These are phyloP conservation scores for Peromyscus eremicus DNA, from an alignment of 2,797 vertebrate genomes.

Conservation along the genomic window DNA sequence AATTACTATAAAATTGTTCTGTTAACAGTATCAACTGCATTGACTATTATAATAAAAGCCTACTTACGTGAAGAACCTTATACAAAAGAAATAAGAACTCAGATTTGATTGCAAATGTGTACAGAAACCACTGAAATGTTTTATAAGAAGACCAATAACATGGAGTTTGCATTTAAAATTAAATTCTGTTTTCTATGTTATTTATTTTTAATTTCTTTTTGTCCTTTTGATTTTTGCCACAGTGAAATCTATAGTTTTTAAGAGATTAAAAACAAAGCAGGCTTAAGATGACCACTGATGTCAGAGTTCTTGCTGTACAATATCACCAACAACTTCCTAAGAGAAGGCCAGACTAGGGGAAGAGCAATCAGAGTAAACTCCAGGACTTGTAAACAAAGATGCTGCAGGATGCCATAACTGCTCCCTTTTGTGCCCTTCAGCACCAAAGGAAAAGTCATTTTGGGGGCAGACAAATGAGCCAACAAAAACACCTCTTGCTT, in stretches of 20 bases:
- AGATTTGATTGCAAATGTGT: neutral
- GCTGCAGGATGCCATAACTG: neutral
- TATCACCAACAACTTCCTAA: neutral
- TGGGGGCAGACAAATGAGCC: slow-evolving; percentile 23
- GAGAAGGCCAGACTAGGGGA: neutral
- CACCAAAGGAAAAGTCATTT: slow-evolving; percentile 38
- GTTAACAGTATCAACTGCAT: neutral
- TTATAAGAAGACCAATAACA: neutral
- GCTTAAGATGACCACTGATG: neutral
- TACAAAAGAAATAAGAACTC: neutral
- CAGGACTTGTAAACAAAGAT: neutral
- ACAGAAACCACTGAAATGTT: neutral
- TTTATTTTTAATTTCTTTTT: neutral
- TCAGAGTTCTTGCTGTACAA: neutral
- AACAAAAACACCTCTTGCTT: slow-evolving; percentile 4
- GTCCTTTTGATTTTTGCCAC: slow-evolving; percentile 24
- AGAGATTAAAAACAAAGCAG: slow-evolving; percentile 40
- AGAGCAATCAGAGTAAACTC: neutral
- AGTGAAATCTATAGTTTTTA: neutral
- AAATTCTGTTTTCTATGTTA: neutral
- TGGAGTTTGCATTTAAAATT: slow-evolving; percentile 25
- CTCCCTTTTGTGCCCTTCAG: neutral
- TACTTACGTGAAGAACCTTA: neutral
- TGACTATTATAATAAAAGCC: slow-evolving; percentile 9
- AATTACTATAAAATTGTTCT: neutral